Conservation (phyloP, 2,888 invertebrate genomes). For the Diloba caeruleocephala region DNA sequence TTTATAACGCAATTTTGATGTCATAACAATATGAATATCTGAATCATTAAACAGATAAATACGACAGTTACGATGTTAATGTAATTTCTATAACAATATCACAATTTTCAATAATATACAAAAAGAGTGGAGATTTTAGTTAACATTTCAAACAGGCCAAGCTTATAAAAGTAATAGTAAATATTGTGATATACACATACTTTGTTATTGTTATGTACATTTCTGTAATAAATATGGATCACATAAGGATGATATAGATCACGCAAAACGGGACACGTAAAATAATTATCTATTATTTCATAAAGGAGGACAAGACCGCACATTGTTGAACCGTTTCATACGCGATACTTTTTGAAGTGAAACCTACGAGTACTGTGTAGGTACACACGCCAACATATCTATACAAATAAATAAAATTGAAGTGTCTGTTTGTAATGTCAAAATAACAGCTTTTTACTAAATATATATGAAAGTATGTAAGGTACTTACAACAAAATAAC, state of each 20-base stretch:
- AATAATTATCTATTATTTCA: conserved; percentile 61
- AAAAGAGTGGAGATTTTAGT: conserved; percentile 84
- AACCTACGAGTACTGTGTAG: too few relatives aligned
- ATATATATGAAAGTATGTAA: too few relatives aligned
- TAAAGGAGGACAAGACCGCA: conserved; percentile 73
- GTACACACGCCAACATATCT: too few relatives aligned
- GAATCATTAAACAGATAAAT: conserved; percentile 71
- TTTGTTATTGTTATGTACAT: conserved; percentile 75
- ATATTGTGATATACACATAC: conserved; percentile 76
- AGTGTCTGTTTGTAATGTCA: too few relatives aligned
- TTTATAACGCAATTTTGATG: conserved; percentile 35
- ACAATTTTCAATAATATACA: conserved; percentile 89
- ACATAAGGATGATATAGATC: conserved; percentile 71
- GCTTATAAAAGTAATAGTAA: conserved; percentile 83
- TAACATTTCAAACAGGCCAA: conserved; percentile 85
- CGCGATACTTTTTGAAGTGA: conserved; percentile 52
- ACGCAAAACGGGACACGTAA: conserved; percentile 76
- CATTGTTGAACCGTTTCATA: conserved; percentile 36
- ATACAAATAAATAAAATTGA: too few relatives aligned
- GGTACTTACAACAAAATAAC: too few relatives aligned
- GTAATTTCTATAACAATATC: conserved; percentile 86
- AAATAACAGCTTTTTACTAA: too few relatives aligned
- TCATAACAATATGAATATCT: conserved; percentile 71
- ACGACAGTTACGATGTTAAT: conserved; percentile 76
- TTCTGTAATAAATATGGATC: conserved; percentile 70